phyloP scores from a whole-genome alignment of 2,113 vertebrate species.

The Caranx ignobilis region DNA sequence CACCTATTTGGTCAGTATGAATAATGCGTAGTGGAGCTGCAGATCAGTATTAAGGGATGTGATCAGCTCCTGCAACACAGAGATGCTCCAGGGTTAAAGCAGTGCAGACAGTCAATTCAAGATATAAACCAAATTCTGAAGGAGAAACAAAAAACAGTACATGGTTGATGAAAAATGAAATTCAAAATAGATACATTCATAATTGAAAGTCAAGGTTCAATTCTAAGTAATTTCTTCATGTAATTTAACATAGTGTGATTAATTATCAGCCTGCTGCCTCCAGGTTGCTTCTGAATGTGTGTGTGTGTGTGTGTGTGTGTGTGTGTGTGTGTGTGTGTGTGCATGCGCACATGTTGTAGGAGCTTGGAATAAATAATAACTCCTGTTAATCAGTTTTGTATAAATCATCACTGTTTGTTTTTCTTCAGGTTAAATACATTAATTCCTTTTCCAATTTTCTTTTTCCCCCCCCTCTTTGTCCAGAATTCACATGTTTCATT shows the following conservation, averaged over 20 bases:
- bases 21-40: neutral
- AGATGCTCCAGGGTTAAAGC: conserved; percentile 12
- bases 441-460: conserved; percentile 20
- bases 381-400: conserved; percentile 42
- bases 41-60: neutral
- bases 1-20: conserved; percentile 4
- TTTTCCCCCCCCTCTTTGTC: neutral
- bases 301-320: neutral
- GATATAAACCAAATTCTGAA: neutral
- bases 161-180: conserved; percentile 16
- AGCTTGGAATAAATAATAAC: conserved; percentile 17
- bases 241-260: conserved; percentile 45
- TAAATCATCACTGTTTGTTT: conserved; percentile 1
- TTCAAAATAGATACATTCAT: conserved; percentile 21
- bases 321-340: neutral
- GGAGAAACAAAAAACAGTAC: neutral
- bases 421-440: conserved; percentile 13
- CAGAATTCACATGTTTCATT: neutral
- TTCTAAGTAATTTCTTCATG: conserved; percentile 28
- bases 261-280: conserved; percentile 39
- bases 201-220: conserved; percentile 37
- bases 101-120: neutral
- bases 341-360: neutral
- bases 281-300: conserved; percentile 38
- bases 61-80: conserved; percentile 6